Evolutionary conservation across 2,797 vertebrate species (phyloP), one percentile per base, ranked within the genome.

Genomic region (Amblyraja radiata): DNA sequence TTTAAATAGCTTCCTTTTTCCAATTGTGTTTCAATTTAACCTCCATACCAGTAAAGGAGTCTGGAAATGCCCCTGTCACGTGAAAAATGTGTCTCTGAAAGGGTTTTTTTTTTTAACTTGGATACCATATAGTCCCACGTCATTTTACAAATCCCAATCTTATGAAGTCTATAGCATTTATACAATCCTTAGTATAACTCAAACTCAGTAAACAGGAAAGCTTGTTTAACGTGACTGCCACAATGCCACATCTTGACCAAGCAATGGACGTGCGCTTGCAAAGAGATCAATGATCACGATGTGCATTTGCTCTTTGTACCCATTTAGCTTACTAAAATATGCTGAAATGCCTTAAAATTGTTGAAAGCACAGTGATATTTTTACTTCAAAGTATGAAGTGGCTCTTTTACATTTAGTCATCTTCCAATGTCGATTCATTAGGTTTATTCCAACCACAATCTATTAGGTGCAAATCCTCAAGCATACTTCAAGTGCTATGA

Each of bases 1-100:
- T 68, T 90, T n/a, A 36, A 71, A 11, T 32, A 14, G 68, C 63
- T 90, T 90, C 65, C 32, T 11, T 91, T 73, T 28, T 76, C 39
- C 39, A 92, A 76, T 9, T 92, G 90, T 71, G 58, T 76, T 92
- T 92, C 36, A 46, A 92, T 76, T 91, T 91, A 88, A 92, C 54
- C 71, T 46, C 36, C 10, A 74, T 65, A 54, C 68, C 28, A 25
- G 39, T 39, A 73, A 16, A 54, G 21, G 73, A 91, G 71, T 90
- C 86, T n/a, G 36, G 63, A 32, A 90, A 90, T 21, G 10, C 13
- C 36, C 18, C 84, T 32, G 11, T 54, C 39, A 46, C 5, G 46
- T 74, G 68, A 13, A 91, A 58, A 54, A 76, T 36, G 88, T 68
- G 28, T 88, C 63, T 63, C 28, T 65, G 83, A 88, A 63, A 83